phyloP scores from a whole-genome alignment of 2,888 invertebrate species.

The Lithophane ornitopus region DNA sequence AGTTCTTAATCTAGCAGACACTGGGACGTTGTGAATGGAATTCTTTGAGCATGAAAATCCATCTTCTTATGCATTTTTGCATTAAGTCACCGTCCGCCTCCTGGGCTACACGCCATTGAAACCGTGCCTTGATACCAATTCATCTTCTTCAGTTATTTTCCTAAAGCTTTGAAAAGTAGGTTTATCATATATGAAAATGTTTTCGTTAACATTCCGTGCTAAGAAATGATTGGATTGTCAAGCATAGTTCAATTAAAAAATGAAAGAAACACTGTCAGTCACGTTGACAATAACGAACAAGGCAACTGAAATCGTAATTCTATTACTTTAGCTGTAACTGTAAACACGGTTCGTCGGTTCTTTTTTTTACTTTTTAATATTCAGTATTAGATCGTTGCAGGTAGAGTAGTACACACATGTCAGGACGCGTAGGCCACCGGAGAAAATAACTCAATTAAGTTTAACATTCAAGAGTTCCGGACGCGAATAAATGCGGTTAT shows the following conservation, averaged over 20 bases:
- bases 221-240: constrained; percentile 2
- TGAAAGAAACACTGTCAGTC: background rate
- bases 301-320: constrained; percentile 18
- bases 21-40: constrained; percentile 68
- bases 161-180: constrained; percentile 34
- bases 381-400: constrained; percentile 49
- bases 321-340: constrained; percentile 24
- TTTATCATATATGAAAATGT: constrained; percentile 25
- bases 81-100: constrained; percentile 53
- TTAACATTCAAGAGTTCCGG: constrained; percentile 83
- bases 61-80: constrained; percentile 70
- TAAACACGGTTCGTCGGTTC: constrained; percentile 22
- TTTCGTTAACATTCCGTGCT: background rate
- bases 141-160: constrained; percentile 49
- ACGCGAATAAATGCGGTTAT: constrained; percentile 85
- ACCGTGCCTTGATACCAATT: constrained; percentile 53
- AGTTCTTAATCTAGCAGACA: constrained; percentile 69
- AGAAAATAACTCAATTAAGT: constrained; percentile 86
- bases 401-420: constrained; percentile 45
- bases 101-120: constrained; percentile 56
- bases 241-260: constrained; percentile 4
- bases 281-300: constrained; percentile 11
- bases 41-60: constrained; percentile 67
- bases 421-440: constrained; percentile 67
- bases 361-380: constrained; percentile 44